Evolutionary conservation across 2,888 invertebrate genomes (phyloP).

Genomic region (Gari tellinella): DNA sequence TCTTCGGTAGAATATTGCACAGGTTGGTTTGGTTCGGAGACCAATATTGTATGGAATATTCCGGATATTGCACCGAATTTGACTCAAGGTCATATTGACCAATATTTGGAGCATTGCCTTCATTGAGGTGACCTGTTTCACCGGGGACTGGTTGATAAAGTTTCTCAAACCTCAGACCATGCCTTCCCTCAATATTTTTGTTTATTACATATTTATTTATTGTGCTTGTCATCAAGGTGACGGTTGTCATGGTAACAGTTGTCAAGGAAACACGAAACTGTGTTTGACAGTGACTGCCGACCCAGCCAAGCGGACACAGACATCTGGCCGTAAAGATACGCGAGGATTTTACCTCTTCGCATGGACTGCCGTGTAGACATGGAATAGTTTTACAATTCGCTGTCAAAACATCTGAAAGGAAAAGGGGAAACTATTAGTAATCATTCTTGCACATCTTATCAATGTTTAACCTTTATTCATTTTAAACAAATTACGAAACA

Average conservation of each 20-base stretch:
- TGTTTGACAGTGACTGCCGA: slow-evolving; percentile 31
- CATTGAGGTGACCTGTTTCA: no score
- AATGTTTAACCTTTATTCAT: no score
- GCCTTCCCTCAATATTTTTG: no score
- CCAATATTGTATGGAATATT: slow-evolving; percentile 39
- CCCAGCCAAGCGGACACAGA: slow-evolving; percentile 33
- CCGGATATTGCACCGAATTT: background rate
- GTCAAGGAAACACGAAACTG: slow-evolving; percentile 11
- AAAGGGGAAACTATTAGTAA: no score
- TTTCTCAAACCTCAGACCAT: no score
- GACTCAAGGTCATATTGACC: no score
- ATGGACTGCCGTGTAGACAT: slow-evolving; percentile 41
- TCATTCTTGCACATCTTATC: no score
- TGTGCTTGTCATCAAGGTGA: slow-evolving; percentile 3
- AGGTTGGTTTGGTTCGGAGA: slow-evolving; percentile 8
- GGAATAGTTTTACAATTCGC: slow-evolving; percentile 21
- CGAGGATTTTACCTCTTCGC: slow-evolving; percentile 19
- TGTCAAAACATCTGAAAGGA: slow-evolving; percentile 22
- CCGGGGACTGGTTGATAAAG: no score
- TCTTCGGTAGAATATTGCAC: slow-evolving; percentile 46
- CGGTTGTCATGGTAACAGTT: slow-evolving; percentile 36
- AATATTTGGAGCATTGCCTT: no score
- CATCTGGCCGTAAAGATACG: slow-evolving; percentile 18
- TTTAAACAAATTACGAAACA: no score
- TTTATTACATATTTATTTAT: no score